A percentile compares a stretch with the other conserved stretches of the same genome.
These are phyloP conservation scores for Microctonus aethiopoides DNA, from an alignment of 2,888 invertebrate species.

Conservation along the genomic window DNA sequence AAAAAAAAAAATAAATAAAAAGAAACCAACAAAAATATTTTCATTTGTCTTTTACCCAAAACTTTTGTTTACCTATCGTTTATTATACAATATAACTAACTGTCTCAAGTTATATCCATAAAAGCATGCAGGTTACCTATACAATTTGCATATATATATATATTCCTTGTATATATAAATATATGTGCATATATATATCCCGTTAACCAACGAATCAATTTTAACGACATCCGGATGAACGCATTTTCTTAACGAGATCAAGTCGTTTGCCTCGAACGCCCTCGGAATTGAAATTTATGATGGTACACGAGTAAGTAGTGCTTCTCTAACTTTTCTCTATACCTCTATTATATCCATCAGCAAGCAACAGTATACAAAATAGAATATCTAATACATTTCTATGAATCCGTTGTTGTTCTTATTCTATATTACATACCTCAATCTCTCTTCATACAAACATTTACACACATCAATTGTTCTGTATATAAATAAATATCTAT, in stretches of 20 bases:
- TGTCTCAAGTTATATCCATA: too few relatives aligned
- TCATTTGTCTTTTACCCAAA: too few relatives aligned
- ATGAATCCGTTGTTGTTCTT: not conserved
- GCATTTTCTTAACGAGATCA: constrained; percentile 25
- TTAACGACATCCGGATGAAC: constrained; percentile 33
- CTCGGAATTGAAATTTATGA: constrained; percentile 28
- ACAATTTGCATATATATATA: constrained; percentile 5
- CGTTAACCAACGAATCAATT: constrained; percentile 31
- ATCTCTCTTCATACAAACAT: too few relatives aligned
- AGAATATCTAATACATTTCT: not conserved
- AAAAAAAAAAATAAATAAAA: too few relatives aligned
- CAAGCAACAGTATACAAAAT: not conserved
- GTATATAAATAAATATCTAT: not conserved
- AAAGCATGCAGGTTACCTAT: not conserved
- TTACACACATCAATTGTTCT: too few relatives aligned
- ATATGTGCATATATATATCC: constrained; percentile 9
- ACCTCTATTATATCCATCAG: not conserved
- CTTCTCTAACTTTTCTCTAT: not conserved
- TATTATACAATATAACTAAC: not conserved
- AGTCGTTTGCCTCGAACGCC: constrained; percentile 12
- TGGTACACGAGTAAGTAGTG: constrained; percentile 7
- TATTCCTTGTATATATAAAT: not conserved
- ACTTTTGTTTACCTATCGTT: too few relatives aligned
- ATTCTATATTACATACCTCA: not conserved
- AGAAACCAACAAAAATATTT: too few relatives aligned